phyloP scores from a whole-genome alignment of 1,140 invertebrate species.

The Asbolus verrucosus region DNA sequence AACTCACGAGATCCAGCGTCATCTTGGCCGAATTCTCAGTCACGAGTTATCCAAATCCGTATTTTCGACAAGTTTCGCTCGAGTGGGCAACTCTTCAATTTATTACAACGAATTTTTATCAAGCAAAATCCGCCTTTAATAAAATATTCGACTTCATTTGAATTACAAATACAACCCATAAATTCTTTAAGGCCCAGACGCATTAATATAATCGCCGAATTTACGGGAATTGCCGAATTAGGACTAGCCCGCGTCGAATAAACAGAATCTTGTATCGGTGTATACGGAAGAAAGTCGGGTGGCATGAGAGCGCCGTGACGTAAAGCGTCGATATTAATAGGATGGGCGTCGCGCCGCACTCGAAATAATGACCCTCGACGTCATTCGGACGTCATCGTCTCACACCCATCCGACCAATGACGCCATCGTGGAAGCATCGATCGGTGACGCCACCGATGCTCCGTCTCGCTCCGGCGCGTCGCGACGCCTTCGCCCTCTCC shows the following conservation, averaged over 20 bases:
- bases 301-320: constrained; percentile 47
- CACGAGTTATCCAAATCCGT: constrained; percentile 24
- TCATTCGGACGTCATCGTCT: constrained; percentile 49
- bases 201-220: not conserved
- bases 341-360: constrained; percentile 51
- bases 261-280: not conserved
- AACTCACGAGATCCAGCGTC: constrained; percentile 23
- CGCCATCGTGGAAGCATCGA: constrained; percentile 59
- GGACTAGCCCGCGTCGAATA: not conserved
- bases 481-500: constrained; percentile 39
- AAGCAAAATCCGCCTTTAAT: not conserved
- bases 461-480: constrained; percentile 25
- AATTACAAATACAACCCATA: not conserved
- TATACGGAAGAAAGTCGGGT: constrained; percentile 16
- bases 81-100: constrained; percentile 1
- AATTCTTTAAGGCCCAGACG: not conserved
- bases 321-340: constrained; percentile 52
- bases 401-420: constrained; percentile 53
- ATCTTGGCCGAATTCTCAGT: constrained; percentile 21
- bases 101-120: constrained; percentile 4
- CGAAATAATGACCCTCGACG: constrained; percentile 45
- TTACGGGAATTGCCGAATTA: not conserved
- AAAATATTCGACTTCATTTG: constrained; percentile 1
- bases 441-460: constrained; percentile 55
- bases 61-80: not conserved